These are phyloP conservation scores for Sminthurinus aureus DNA, from an alignment of 2,888 invertebrate species.

Conservation along the genomic window DNA sequence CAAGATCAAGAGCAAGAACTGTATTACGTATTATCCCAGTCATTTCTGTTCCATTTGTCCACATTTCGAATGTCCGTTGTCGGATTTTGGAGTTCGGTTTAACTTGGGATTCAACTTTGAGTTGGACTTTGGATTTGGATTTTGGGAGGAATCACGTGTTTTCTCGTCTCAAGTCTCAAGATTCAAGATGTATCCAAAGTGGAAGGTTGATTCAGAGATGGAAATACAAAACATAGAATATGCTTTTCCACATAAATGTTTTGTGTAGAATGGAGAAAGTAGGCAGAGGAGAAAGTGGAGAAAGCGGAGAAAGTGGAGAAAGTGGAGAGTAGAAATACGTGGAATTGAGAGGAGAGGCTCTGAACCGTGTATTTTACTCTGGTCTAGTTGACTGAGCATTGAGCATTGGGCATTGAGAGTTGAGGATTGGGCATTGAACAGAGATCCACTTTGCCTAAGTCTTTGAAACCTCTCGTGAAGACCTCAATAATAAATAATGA, in stretches of 20 bases:
- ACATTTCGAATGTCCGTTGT: no score
- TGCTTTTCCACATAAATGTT: background rate
- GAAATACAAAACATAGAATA: no score
- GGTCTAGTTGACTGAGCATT: background rate
- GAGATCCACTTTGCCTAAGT: constrained; percentile 19
- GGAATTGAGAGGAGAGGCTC: background rate
- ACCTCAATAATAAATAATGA: constrained; percentile 18
- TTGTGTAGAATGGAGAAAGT: no score
- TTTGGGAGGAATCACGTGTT: background rate
- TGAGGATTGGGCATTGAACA: background rate
- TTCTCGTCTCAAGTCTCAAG: no score
- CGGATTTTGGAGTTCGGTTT: no score
- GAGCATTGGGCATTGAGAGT: no score
- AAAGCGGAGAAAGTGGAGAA: constrained; percentile 5
- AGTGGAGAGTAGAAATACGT: no score
- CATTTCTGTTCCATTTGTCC: no score
- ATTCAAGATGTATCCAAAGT: background rate
- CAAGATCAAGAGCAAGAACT: background rate
- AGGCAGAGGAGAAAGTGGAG: no score
- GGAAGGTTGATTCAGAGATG: background rate
- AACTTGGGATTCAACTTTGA: no score
- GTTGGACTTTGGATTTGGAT: no score
- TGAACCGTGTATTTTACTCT: no score
- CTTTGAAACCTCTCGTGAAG: constrained; percentile 11
- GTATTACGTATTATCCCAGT: background rate